Conservation (phyloP, 1,140 invertebrate genomes). For the Papilio helenus region DNA sequence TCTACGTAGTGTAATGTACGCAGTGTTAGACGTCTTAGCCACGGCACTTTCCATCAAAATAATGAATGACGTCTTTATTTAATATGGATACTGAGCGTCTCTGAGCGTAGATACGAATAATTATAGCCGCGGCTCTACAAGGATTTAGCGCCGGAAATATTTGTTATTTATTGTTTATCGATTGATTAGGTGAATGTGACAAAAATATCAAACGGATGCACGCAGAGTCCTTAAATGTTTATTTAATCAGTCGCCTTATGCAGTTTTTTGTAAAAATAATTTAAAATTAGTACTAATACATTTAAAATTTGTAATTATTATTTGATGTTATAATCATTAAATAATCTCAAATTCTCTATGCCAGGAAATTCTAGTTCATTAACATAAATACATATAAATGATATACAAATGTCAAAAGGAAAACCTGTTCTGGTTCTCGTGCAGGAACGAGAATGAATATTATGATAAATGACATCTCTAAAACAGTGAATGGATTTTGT, state of each 20-base stretch:
- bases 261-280: too few relatives aligned
- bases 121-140: not conserved
- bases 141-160: not conserved
- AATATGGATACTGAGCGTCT: conserved; percentile 6
- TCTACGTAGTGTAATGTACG: conserved; percentile 28
- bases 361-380: not conserved
- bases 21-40: conserved; percentile 32
- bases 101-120: not conserved
- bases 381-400: not conserved
- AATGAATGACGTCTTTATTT: conserved; percentile 38
- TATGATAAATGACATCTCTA: not conserved
- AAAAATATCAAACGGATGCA: too few relatives aligned
- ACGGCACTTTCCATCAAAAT: conserved; percentile 37
- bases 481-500: too few relatives aligned
- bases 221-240: too few relatives aligned
- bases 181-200: not conserved
- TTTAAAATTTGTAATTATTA: not conserved
- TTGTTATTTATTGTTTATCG: not conserved
- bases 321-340: not conserved
- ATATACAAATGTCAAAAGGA: not conserved
- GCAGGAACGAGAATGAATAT: conserved; percentile 21
- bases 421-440: not conserved
- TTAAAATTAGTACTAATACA: too few relatives aligned
- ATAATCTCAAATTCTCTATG: not conserved
- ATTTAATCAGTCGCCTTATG: too few relatives aligned